Conservation (phyloP, 2,888 invertebrate species). For the Boloria euphrosyne region DNA sequence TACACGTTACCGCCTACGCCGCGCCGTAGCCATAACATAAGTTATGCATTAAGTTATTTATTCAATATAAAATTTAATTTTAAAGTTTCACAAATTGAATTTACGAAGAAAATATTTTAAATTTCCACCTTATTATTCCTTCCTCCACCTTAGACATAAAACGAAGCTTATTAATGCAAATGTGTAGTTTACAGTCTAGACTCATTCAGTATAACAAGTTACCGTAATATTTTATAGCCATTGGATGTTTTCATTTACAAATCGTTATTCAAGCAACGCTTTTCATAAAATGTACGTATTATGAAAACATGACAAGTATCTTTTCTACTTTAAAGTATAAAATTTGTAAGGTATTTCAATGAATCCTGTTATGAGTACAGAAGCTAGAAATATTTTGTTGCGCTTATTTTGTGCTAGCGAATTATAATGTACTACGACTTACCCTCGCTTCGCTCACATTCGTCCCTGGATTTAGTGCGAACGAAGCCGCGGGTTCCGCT, state of each 20-base stretch:
- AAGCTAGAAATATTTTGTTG: background rate
- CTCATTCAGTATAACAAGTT: conserved; percentile 15
- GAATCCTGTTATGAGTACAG: conserved; percentile 13
- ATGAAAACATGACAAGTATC: conserved; percentile 21
- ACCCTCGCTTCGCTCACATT: no score
- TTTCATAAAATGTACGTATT: conserved; percentile 15
- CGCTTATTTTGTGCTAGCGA: background rate
- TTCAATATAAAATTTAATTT: background rate
- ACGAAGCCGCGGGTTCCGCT: no score
- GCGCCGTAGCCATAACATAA: no score
- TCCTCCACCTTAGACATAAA: background rate
- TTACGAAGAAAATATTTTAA: background rate
- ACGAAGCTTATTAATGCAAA: conserved; percentile 7
- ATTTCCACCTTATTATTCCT: conserved; percentile 4
- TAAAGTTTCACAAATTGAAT: background rate
- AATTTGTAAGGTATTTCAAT: conserved; percentile 12
- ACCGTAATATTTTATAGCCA: conserved; percentile 2
- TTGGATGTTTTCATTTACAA: conserved; percentile 11
- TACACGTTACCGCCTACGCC: no score
- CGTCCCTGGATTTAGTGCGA: no score
- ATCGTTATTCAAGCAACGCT: conserved; percentile 22
- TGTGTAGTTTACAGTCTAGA: conserved; percentile 20
- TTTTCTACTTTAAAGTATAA: conserved; percentile 16
- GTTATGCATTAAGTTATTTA: no score
- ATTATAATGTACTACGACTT: no score